Evolutionary conservation across 2,797 vertebrate genomes (phyloP), one percentile per base, ranked within the genome.

Genomic region (Sylvia borin): DNA sequence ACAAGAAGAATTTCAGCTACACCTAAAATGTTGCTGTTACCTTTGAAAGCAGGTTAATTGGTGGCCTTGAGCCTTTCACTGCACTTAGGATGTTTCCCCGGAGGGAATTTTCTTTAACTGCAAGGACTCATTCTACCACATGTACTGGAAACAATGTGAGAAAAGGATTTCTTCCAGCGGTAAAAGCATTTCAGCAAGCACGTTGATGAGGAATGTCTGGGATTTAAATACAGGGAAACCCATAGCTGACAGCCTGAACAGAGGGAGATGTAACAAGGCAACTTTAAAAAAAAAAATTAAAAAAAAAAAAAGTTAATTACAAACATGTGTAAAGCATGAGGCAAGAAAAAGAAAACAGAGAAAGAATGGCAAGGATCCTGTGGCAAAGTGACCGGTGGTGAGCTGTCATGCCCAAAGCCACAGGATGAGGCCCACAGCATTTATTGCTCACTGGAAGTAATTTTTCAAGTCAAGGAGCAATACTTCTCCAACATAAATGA

Each of bases 321-420:
- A 97, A 97, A 96, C 97, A 97, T 65, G 58, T 96, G 74, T 65
- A 88, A 96, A 86, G 77, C 84, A 65, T 89, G 94, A 95, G 66
- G 78, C 92, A 96, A 93, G 70, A 93, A 96, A 96, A 94, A 88
- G 77, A 92, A 96, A 92, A 90, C 55, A 92, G 65, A 73, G 92
- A 84, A 95, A 86, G 84, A 94, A 87, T 58, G 91, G 95, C 61
- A 81, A 66, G 85, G 92, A 78, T 86, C 74, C 73, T 22, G 1
- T 83, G 93, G 94, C 85, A 92, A 80, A 94, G 72, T 93, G 92
- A 89, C 64, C 11, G 0, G 65, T 70, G 85, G 77, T 85, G 61
- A 93, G 86, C 61, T 93, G 88, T 88, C 89, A 84, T 77, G 87
- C 72, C 94, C 89, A 78, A 91, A 97, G 91, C 91, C 81, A 80